Conservation (phyloP, 2,888 invertebrate genomes). For the Platycnemis pennipes region DNA sequence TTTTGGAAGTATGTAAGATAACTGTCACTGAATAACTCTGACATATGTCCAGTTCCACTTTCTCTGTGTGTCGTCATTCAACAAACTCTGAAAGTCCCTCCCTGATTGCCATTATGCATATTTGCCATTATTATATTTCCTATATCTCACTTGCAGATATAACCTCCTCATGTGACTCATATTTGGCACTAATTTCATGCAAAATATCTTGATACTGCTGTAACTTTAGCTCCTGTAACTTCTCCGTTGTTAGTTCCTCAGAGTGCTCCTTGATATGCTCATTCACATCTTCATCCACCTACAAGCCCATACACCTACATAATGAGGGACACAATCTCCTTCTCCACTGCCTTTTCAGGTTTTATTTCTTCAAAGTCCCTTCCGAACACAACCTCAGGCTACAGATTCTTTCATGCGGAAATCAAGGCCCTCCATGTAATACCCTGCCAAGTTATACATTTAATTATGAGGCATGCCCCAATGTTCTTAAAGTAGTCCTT, state of each 20-base stretch:
- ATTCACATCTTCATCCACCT: too few relatives aligned
- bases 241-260: too few relatives aligned
- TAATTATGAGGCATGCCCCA: constrained; percentile 74
- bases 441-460: constrained; percentile 73
- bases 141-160: not conserved
- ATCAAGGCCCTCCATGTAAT: constrained; percentile 63
- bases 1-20: not conserved
- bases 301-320: constrained; percentile 72
- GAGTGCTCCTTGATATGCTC: too few relatives aligned
- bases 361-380: constrained; percentile 70
- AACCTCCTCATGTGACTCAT: not conserved
- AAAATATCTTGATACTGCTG: not conserved
- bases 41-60: not conserved
- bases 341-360: too few relatives aligned
- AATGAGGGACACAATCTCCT: constrained; percentile 73
- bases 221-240: not conserved
- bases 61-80: not conserved
- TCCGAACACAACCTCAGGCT: constrained; percentile 70
- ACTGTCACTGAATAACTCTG: not conserved
- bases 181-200: not conserved
- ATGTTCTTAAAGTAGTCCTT: constrained; percentile 76
- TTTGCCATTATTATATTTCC: too few relatives aligned
- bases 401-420: not conserved
- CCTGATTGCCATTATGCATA: too few relatives aligned
- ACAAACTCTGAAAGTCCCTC: not conserved